Conservation (phyloP, 23 tunicate genomes). For the Botrylloides violaceus region DNA sequence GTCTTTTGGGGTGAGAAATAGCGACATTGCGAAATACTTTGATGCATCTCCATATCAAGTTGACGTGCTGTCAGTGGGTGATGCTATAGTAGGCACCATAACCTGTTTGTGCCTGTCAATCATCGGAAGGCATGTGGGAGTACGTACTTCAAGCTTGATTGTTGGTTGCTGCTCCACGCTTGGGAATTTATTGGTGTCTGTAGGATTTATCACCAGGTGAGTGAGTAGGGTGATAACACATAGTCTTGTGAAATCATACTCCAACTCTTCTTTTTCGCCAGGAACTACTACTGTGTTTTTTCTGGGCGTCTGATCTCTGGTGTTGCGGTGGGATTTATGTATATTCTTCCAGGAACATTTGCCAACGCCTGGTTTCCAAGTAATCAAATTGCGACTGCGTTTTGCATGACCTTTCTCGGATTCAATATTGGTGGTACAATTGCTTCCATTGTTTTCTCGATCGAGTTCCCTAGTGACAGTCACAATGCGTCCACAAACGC, state of each 20-base stretch:
- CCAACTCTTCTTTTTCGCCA: not conserved
- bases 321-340: not conserved
- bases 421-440: not conserved
- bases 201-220: not conserved
- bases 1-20: not conserved
- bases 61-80: constrained; percentile 1
- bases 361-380: constrained; percentile 14
- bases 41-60: constrained; percentile 1
- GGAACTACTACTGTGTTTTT: not conserved
- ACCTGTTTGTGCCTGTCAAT: not conserved
- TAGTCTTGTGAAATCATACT: not conserved
- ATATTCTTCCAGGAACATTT: not conserved
- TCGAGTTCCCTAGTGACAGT: not conserved
- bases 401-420: not conserved
- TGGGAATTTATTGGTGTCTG: not conserved
- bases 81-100: not conserved
- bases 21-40: not conserved
- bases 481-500: not conserved
- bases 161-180: not conserved
- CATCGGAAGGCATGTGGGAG: not conserved
- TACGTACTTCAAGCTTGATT: not conserved
- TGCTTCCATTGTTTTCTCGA: not conserved
- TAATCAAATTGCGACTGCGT: constrained; percentile 12
- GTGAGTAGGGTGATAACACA: not conserved
- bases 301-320: constrained; percentile 1